Base-by-base conservation (phyloP, 2,888 invertebrate species). In the Griposia aprilina region DNA sequence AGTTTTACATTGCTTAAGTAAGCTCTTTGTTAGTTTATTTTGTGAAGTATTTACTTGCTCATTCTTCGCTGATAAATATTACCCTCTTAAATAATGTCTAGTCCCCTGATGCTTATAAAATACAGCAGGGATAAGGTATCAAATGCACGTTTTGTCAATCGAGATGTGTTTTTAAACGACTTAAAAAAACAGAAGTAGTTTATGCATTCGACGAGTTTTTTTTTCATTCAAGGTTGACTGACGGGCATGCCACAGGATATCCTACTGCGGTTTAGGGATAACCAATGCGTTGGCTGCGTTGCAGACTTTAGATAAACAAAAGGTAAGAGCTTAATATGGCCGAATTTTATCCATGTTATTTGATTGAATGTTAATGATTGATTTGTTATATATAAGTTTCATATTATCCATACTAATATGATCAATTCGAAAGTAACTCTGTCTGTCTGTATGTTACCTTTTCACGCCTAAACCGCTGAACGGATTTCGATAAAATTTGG, bases 11-110 rank as follows among this genome's bases (percentile, higher is more conserved):
- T 76, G 76, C 75, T 63, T 72, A 76, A 75, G 74, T 74, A 60
- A 84, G 77, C 71, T 78, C 74, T 77, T 81, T 68, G 69, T 78
- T 72, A 83, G 60, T 83, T 83, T 83, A 75, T 73, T 62, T 75
- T 81, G 69, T 85, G n/a, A n/a, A n/a, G n/a, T 74, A 78, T 84
- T 78, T 83, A 73, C 52, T 83, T 63, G 69, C 41, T 73, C 72
- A 77, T 75, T 84, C 76, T 76, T 74, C 52, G 65, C 69, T 60
- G 57, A 74, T 82, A 75, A 82, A 72, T 82, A 74, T 72, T 57
- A 66, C 55, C 59, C 76, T 59, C 71, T 68, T 74, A 76, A 66
- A 70, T 72, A 65, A 71, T 11, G 63, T 15, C 36, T 26, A n/a
- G 73, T 66, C 45, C 65, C 52, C 60, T 65, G 50, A 75, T 59